These are phyloP conservation scores for Rhinella marina DNA, from an alignment of 2,797 vertebrate species.

Conservation along the genomic window DNA sequence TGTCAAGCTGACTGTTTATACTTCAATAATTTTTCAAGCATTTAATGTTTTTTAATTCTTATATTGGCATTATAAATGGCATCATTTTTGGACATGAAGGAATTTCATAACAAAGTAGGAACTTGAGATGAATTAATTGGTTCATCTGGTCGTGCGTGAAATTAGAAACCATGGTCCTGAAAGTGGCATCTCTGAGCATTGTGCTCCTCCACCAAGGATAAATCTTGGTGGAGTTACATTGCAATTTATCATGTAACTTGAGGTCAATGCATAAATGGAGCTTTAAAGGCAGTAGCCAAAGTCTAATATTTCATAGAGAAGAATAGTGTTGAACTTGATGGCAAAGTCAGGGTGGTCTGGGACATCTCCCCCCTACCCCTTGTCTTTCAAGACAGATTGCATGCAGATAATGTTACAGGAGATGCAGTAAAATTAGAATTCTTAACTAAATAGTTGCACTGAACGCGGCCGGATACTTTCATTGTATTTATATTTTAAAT, in stretches of 20 bases:
- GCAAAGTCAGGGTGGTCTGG: conserved; percentile 62
- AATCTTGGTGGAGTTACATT: conserved; percentile 29
- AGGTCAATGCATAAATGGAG: conserved; percentile 60
- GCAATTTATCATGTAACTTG: conserved; percentile 61
- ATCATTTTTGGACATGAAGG: neutral
- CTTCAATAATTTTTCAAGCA: neutral
- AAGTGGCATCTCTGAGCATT: conserved; percentile 29
- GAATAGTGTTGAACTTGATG: conserved; percentile 58
- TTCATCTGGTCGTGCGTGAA: conserved; percentile 27
- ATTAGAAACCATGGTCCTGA: conserved; percentile 29
- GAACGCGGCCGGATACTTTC: conserved; percentile 3
- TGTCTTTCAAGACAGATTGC: conserved; percentile 47
- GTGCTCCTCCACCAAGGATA: conserved; percentile 27
- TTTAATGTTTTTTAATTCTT: neutral
- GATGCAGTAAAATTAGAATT: conserved; percentile 68
- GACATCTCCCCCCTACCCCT: conserved; percentile 26
- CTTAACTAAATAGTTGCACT: conserved; percentile 51
- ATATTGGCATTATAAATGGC: neutral
- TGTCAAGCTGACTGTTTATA: neutral
- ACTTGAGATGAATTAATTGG: conserved; percentile 1
- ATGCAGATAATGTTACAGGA: conserved; percentile 64
- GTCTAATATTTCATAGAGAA: conserved; percentile 62
- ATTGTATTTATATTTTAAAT: neutral
- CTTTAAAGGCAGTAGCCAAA: conserved; percentile 62
- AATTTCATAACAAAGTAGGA: neutral